These are phyloP conservation scores for Rhynchonycteris naso DNA, from an alignment of 2,797 vertebrate species.

Conservation along the genomic window DNA sequence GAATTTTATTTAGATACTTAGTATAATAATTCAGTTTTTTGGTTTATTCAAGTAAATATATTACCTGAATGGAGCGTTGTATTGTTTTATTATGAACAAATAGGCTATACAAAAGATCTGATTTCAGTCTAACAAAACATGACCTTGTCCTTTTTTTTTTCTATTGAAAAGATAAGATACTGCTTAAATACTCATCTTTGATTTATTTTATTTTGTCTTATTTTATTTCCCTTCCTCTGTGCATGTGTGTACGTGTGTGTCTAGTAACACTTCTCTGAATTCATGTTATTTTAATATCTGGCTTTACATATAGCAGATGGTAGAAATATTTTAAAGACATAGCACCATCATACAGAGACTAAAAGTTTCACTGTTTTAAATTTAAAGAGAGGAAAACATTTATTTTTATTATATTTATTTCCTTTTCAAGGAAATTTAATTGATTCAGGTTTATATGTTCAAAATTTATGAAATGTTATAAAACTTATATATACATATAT, in stretches of 20 bases:
- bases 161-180: not conserved
- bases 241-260: not conserved
- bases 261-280: not conserved
- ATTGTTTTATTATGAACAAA: not conserved
- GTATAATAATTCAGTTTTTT: not conserved
- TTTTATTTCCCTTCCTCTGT: not conserved
- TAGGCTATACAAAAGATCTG: not conserved
- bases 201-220: slow-evolving; percentile 15
- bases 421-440: slow-evolving; percentile 55
- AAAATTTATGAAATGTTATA: slow-evolving; percentile 61
- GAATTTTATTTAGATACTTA: not conserved
- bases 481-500: not conserved
- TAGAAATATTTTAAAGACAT: slow-evolving; percentile 58
- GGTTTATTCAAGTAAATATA: not conserved
- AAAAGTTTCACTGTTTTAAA: slow-evolving; percentile 44
- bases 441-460: slow-evolving; percentile 42
- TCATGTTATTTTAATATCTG: slow-evolving; percentile 38
- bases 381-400: slow-evolving; percentile 55
- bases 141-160: not conserved
- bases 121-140: slow-evolving; percentile 8
- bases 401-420: slow-evolving; percentile 67
- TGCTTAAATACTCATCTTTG: not conserved
- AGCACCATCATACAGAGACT: not conserved
- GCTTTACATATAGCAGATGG: slow-evolving; percentile 45
- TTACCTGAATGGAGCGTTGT: not conserved